Conservation (phyloP, 2,888 invertebrate species). For the Stenotaenia linearis region DNA sequence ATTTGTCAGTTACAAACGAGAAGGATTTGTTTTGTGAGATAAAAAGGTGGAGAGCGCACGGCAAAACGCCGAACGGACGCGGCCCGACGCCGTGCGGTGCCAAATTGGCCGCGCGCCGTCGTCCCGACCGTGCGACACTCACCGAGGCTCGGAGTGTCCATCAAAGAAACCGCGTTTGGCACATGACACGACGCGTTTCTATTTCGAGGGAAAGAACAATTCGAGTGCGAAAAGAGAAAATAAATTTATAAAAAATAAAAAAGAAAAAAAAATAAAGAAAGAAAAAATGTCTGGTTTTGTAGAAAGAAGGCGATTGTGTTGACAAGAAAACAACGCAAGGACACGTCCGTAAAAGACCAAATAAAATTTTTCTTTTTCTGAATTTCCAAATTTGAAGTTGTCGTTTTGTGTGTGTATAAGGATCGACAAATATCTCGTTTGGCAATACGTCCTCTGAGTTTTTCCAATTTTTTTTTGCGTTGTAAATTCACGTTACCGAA, state of each 20-base stretch:
- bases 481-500: neutral
- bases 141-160: neutral
- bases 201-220: neutral
- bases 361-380: neutral
- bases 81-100: constrained; percentile 24
- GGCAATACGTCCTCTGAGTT: neutral
- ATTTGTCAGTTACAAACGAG: constrained; percentile 23
- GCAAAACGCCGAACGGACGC: constrained; percentile 8
- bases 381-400: neutral
- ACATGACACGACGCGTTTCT: neutral
- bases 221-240: neutral
- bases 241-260: neutral
- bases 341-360: neutral
- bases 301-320: neutral
- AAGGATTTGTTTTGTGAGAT: neutral
- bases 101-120: constrained; percentile 26
- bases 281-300: too few species aligned
- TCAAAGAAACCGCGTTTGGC: constrained; percentile 15
- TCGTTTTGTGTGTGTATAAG: neutral
- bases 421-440: neutral
- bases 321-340: constrained; percentile 26
- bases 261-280: neutral
- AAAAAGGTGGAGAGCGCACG: neutral
- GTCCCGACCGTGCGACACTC: constrained; percentile 11
- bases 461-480: neutral